Evolutionary conservation across 2,113 vertebrate species (phyloP).

Genomic region (Platysteira castanea): DNA sequence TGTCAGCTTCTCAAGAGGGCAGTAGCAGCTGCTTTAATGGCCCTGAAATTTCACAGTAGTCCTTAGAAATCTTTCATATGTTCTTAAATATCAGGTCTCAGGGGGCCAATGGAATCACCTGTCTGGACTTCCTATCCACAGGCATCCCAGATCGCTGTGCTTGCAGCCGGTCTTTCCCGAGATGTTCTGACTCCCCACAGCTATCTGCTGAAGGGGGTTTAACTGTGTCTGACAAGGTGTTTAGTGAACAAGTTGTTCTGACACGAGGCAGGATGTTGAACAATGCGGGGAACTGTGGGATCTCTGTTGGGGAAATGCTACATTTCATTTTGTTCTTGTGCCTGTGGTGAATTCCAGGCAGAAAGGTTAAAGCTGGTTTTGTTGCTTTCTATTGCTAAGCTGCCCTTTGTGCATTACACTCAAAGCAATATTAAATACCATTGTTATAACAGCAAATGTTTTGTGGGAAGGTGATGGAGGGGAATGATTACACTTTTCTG

Average conservation of each 20-base stretch:
- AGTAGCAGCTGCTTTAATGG: constrained; percentile 31
- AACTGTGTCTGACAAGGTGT: background rate
- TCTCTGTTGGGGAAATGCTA: background rate
- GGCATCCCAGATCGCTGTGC: background rate
- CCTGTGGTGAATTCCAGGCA: background rate
- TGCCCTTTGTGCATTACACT: background rate
- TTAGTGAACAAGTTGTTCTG: background rate
- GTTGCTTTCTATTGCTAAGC: background rate
- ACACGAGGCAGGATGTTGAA: fast-evolving
- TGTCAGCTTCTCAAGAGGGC: constrained; percentile 27
- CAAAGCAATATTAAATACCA: background rate
- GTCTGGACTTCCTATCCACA: background rate
- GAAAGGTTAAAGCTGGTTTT: background rate
- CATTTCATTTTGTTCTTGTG: background rate
- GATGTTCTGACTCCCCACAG: background rate
- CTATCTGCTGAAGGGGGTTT: background rate
- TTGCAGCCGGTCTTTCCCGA: fast-evolving
- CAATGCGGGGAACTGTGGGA: background rate
- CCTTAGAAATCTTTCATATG: constrained; percentile 22
- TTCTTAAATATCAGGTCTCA: background rate
- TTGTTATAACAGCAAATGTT: background rate
- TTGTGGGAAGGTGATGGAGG: background rate
- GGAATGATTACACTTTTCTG: background rate
- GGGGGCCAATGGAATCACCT: constrained; percentile 9
- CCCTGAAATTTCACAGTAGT: constrained; percentile 37